Conservation (phyloP, 1,140 invertebrate genomes). For the Drosophila pseudoananassae region DNA sequence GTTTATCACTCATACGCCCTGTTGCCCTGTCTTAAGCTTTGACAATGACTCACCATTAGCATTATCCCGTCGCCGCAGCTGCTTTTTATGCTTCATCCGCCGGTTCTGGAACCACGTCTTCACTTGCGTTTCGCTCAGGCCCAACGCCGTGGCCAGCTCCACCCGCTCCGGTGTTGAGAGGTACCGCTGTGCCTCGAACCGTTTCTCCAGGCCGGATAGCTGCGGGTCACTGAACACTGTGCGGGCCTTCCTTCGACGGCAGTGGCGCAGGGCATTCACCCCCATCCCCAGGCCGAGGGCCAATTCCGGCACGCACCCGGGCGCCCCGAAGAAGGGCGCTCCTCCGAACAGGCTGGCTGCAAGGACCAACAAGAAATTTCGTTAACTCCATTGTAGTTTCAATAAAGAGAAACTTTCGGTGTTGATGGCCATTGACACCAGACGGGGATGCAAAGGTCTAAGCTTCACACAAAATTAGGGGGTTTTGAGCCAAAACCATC, state of each 20-base stretch:
- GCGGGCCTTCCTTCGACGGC: slow-evolving; percentile 95
- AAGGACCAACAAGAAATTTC: slow-evolving; percentile 47
- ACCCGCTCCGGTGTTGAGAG: slow-evolving; percentile 98
- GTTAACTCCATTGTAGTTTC: slow-evolving; percentile 52
- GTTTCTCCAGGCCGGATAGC: slow-evolving; percentile 96
- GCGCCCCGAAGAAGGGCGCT: slow-evolving; percentile 83
- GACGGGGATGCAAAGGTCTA: not conserved
- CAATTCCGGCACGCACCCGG: slow-evolving; percentile 84
- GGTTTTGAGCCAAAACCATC: not conserved
- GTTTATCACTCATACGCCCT: not conserved
- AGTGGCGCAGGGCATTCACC: slow-evolving; percentile 92
- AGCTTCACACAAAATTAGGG: not conserved
- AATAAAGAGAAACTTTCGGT: slow-evolving; percentile 58
- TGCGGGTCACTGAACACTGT: slow-evolving; percentile 99
- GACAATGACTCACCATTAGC: slow-evolving; percentile 70
- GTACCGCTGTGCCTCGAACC: slow-evolving; percentile 98
- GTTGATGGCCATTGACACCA: slow-evolving; percentile 63
- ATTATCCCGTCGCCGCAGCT: slow-evolving; percentile 87
- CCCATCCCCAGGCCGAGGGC: slow-evolving; percentile 86
- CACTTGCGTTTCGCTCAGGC: slow-evolving; percentile 98
- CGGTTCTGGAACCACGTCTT: slow-evolving; percentile 99
- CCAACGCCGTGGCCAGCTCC: slow-evolving; percentile 95
- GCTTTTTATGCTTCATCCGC: slow-evolving; percentile 99
- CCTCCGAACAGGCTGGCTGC: slow-evolving; percentile 80
- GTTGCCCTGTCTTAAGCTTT: not conserved